phyloP scores from a whole-genome alignment of 1,140 invertebrate species.

The Parapsyche elsis region DNA sequence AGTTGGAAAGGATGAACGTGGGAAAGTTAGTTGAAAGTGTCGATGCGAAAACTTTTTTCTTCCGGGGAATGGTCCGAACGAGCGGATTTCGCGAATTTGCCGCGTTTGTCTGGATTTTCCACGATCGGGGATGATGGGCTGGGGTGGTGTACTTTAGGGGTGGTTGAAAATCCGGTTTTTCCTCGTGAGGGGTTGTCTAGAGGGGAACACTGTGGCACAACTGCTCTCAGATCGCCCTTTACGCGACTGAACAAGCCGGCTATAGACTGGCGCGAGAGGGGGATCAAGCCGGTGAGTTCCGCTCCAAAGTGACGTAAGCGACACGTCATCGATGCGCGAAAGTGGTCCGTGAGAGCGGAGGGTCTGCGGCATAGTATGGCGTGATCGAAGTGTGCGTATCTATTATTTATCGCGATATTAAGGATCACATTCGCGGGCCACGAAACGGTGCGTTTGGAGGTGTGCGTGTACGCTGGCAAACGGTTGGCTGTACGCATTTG shows the following conservation, averaged over 20 bases:
- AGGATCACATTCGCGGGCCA: conserved; percentile 30
- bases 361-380: not conserved
- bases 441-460: not conserved
- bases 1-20: too few relatives aligned
- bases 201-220: not conserved
- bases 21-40: too few relatives aligned
- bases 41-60: too few relatives aligned
- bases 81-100: too few relatives aligned
- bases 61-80: too few relatives aligned
- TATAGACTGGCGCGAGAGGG: not conserved
- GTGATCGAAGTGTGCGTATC: not conserved
- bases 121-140: too few relatives aligned
- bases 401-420: conserved; percentile 35
- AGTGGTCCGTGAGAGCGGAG: not conserved
- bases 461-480: not conserved
- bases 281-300: not conserved
- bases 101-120: too few relatives aligned
- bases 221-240: conserved; percentile 35
- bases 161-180: too few relatives aligned
- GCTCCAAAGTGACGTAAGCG: not conserved
- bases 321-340: not conserved
- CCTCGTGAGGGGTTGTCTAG: too few relatives aligned
- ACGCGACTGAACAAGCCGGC: conserved; percentile 25
- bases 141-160: too few relatives aligned
- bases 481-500: not conserved